Base-by-base conservation (phyloP, 2,888 invertebrate species). In the Myopa testacea region DNA sequence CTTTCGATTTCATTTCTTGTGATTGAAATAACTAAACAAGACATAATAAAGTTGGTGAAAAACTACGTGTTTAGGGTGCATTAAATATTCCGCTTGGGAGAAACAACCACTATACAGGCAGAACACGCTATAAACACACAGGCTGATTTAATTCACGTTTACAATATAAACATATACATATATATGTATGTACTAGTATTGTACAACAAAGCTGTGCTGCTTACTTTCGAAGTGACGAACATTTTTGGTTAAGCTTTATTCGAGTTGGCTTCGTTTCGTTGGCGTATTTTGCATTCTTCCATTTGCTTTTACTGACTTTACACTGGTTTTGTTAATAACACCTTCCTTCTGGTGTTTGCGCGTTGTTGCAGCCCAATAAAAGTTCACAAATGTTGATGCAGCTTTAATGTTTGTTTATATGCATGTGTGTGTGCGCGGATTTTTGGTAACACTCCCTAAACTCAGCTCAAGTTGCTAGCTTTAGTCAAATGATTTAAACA, bases 301-400 rank as follows among this genome's bases (percentile, higher is more conserved):
- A n/a, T 34, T 73, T 4, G 45, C n/a, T 19, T 38, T 60, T 62
- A 3, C 37, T 37, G 65, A n/a, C 40, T 72, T 26, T 19, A 72
- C 38, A 63, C 63, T 74, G 74, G 65, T 63, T 74, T 55, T 50
- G 74, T 74, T 67, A 74, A 26, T 1, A 26, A 65, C 74, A 52
- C 65, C 34, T 34, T 55, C 65, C 34, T 34, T 55, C n/a, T 60
- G 72, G 34, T 40, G 55, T 58, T 58, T 3, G 16, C 26, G 37
- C 34, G 38, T 72, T 37, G 60, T 72, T 58, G n/a, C 10, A 58
- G 40, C 14, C 14, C 8, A 65, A 65, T 14, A 14, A 65, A 65
- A 38, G 14, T 65, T 34, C 37, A 65, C 14, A 65, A 62, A 19
- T 26, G 4, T 65, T 38, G 16, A 16, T 14, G 50, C 55, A 12